Evolutionary conservation across 2,113 vertebrate genomes (phyloP).

Genomic region (Ciconia boyciana): DNA sequence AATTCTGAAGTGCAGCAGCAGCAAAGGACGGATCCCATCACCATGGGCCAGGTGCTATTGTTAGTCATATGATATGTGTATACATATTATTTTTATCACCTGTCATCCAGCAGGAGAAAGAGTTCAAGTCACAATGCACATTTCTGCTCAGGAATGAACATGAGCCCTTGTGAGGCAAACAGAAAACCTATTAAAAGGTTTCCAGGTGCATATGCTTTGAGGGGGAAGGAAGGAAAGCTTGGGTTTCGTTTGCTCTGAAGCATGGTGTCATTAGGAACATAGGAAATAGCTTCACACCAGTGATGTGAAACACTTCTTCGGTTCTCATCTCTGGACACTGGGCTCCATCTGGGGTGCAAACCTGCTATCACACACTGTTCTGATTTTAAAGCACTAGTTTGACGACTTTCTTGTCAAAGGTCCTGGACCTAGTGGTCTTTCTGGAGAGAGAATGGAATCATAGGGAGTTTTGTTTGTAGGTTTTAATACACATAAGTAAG

Average conservation of each 20-base stretch:
- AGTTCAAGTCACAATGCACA: conserved; percentile 28
- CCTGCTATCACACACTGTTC: neutral
- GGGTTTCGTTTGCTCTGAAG: conserved; percentile 44
- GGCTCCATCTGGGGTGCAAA: neutral
- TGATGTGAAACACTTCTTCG: neutral
- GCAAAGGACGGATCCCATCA: neutral
- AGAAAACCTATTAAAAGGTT: conserved; percentile 55
- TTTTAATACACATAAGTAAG: neutral
- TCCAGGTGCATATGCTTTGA: conserved; percentile 40
- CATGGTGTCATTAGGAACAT: neutral
- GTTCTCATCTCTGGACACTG: neutral
- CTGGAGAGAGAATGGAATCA: neutral
- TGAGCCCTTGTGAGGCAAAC: conserved; percentile 54
- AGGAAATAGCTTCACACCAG: neutral
- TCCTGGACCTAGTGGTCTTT: neutral
- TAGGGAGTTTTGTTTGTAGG: neutral
- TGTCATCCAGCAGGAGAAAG: conserved; percentile 41
- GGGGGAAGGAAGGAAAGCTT: conserved; percentile 45
- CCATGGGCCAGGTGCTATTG: conserved; percentile 45
- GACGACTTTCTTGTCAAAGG: neutral
- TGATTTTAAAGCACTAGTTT: neutral
- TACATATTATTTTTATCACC: conserved; percentile 56
- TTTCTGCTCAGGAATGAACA: conserved; percentile 51
- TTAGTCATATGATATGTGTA: conserved; percentile 36
- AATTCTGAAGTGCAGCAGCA: conserved; percentile 2